Base-by-base conservation (phyloP, 2,113 vertebrate genomes). In the Grantiella picta region DNA sequence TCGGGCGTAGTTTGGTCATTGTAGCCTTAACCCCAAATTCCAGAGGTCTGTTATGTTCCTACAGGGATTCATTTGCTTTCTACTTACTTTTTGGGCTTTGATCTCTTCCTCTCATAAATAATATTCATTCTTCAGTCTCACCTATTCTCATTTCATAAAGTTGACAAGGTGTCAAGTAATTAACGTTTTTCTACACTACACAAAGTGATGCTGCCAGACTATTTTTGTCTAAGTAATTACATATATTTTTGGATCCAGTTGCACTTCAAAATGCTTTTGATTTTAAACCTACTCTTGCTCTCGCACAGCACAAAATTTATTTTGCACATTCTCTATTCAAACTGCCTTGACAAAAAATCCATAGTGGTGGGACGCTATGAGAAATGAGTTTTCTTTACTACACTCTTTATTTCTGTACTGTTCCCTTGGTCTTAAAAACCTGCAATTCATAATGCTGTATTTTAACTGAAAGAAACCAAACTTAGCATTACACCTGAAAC, bases 1-100 rank as follows among this genome's bases (percentile, higher is more conserved):
- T 53, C 8, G 12, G 38, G 18, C 0, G 3, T 2, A 6, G 49
- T 11, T 14, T 1, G 2, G 38, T 8, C 6, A 1, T 15, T 15
- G 59, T 4, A 1, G 38, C 45, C 18, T 35, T 7, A 38, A 10
- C 10, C 9, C 2, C 0, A 3, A 28, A 75, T 42, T 38, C 65
- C 28, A 1, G 33, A 15, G 33, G 64, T 79, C 33, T 76, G 75
- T 49, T 45, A 33, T 4, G 5, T 61, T 86, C 53, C 73, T 82
- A 54, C 22, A 66, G 82, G 45, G 29, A 50, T 72, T 80, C 0
- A 28, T 80, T 89, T 72, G 44, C 66, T 65, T 85, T 61, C 75
- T 52, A 47, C 42, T 38, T 75, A 56, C 11, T 57, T 87, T 70
- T 21, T 31, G 23, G 36, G 70, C 75, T 78, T 87, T 50, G 22